A percentile compares a stretch with the other conserved stretches of the same genome.
These are phyloP conservation scores for Acanthis flammea DNA, from an alignment of 2,797 vertebrate species.

Conservation along the genomic window DNA sequence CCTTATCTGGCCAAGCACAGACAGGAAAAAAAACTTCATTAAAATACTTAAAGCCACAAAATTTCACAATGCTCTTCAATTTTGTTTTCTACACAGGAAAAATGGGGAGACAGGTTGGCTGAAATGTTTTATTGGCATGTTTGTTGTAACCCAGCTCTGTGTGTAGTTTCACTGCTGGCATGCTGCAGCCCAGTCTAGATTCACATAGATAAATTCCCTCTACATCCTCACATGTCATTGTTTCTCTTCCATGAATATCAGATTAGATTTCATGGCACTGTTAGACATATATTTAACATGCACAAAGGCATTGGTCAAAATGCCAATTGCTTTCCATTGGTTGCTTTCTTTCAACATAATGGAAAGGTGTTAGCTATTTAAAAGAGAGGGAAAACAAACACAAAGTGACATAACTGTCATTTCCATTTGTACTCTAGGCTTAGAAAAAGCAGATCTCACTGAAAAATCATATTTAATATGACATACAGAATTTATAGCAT, in stretches of 20 bases:
- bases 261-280: background rate
- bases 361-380: background rate
- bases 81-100: background rate
- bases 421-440: background rate
- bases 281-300: background rate
- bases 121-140: background rate
- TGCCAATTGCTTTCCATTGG: background rate
- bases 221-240: background rate
- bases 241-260: background rate
- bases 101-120: background rate
- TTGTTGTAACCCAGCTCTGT: background rate
- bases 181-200: background rate
- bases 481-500: slow-evolving; percentile 6
- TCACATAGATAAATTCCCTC: background rate
- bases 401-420: background rate
- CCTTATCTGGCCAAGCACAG: background rate
- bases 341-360: background rate
- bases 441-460: background rate
- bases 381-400: slow-evolving; percentile 7
- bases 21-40: background rate
- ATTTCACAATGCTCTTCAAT: background rate
- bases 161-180: background rate
- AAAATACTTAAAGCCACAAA: background rate
- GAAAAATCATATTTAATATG: slow-evolving; percentile 5
- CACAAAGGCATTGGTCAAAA: background rate